Percentiles rank a stretch among this genome's conserved stretches.
Conservation (phyloP, 2,888 invertebrate species). For the Cheilosia grossa region DNA sequence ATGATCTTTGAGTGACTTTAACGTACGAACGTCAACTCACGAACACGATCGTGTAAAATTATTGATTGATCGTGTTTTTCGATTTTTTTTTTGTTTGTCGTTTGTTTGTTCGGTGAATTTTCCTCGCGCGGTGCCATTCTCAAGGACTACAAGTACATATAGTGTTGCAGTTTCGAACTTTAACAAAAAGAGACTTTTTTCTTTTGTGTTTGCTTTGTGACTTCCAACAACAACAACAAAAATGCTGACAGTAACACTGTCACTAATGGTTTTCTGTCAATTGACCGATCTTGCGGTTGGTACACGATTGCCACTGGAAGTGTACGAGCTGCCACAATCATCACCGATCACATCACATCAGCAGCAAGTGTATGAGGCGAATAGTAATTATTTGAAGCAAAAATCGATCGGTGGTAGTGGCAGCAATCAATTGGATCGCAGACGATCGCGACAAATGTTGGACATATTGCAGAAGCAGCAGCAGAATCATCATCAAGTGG, state of each 20-base stretch:
- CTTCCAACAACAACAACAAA: conserved; percentile 24
- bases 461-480: conserved; percentile 81
- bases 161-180: conserved; percentile 12
- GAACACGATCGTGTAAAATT: conserved; percentile 72
- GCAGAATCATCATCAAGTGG: conserved; percentile 74
- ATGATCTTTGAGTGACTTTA: conserved; percentile 72
- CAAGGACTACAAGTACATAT: conserved; percentile 59
- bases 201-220: neutral
- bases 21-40: conserved; percentile 64
- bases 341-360: conserved; percentile 71
- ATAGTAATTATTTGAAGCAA: conserved; percentile 69
- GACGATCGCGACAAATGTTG: conserved; percentile 84
- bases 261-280: conserved; percentile 77
- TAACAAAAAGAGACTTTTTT: neutral
- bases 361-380: conserved; percentile 71
- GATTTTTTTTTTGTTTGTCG: conserved; percentile 17
- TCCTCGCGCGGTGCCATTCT: conserved; percentile 41
- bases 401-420: conserved; percentile 57
- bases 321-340: conserved; percentile 81
- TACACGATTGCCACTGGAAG: conserved; percentile 82
- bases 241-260: conserved; percentile 76
- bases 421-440: conserved; percentile 78
- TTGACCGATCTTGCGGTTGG: conserved; percentile 77
- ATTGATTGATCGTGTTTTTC: conserved; percentile 68
- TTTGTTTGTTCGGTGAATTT: conserved; percentile 30